Evolutionary conservation across 2,113 vertebrate genomes (phyloP), one percentile per base, ranked within the genome.

Genomic region (Nannospalax galili): DNA sequence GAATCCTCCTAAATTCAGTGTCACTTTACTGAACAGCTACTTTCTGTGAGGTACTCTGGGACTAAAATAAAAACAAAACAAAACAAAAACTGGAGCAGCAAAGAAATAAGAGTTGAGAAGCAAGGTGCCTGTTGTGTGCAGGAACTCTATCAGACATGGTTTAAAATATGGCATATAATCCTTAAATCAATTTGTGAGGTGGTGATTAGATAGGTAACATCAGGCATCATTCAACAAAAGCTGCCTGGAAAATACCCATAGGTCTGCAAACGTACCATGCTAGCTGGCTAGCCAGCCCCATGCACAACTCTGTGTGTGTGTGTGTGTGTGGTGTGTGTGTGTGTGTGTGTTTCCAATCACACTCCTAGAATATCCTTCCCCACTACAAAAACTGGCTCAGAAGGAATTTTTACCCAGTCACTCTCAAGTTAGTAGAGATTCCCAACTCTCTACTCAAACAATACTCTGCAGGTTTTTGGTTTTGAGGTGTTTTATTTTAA

Each of bases 1-100:
- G 1, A 5, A 62, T 7, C 67, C 26, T 72, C 52, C 74, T 52
- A 73, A 56, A 95, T 64, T 72, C 17, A 32, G 65, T 45, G 30
- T n/a, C 70, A 73, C 67, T 69, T 93, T 28, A 56, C 16, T 73
- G 58, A 92, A 64, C 3, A 88, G 20, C 45, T 95, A 58, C 56
- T 96, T 93, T 69, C 52, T 94, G 2, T 16, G 17, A 72, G 52
- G 52, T 32, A 42, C 64, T 26, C 8, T 70, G 40, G 24, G 62
- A 42, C 35, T 69, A 9, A 24, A 28, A 52, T 37, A 24, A 15
- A 4, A 40, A 52, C 30, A 72, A 87, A 86, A n/a, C n/a, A n/a
- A n/a, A n/a, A n/a, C n/a, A n/a, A 28, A 72, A 65, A 73, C 26
- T 1, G 11, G n/a, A 48, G 20, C 15, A n/a, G 37, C 9, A 77